These are phyloP conservation scores for Zootoca vivipara DNA, from an alignment of 2,113 vertebrate species.

Conservation along the genomic window DNA sequence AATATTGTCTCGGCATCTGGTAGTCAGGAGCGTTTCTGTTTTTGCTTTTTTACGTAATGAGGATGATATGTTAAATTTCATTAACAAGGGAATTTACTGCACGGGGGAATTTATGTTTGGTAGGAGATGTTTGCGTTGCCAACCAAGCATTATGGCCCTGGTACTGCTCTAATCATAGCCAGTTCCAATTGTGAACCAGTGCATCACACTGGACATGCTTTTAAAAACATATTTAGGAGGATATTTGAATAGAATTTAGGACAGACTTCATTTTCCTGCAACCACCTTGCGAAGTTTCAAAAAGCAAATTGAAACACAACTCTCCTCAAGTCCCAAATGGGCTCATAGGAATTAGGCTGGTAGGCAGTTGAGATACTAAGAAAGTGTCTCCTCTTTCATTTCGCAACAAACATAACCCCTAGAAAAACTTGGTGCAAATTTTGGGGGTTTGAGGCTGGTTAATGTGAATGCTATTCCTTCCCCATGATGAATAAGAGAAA, in stretches of 20 bases:
- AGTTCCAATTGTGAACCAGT: not conserved
- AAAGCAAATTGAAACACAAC: not conserved
- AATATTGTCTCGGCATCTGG: not conserved
- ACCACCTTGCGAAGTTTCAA: not conserved
- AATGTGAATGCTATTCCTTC: not conserved
- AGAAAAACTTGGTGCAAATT: not conserved
- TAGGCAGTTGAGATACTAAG: too few relatives aligned
- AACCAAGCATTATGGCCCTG: not conserved
- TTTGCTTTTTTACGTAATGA: not conserved
- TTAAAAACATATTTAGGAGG: not conserved
- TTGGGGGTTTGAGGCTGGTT: not conserved
- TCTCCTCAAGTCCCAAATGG: not conserved
- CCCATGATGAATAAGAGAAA: slow-evolving; percentile 6
- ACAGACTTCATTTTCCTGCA: not conserved
- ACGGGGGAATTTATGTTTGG: not conserved
- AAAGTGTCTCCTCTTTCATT: not conserved
- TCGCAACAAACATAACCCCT: slow-evolving; percentile 8
- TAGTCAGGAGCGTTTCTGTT: slow-evolving; percentile 3
- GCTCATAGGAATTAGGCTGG: not conserved
- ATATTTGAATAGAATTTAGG: not conserved
- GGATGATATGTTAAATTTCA: not conserved
- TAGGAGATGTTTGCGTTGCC: not conserved
- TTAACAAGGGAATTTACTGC: slow-evolving; percentile 2
- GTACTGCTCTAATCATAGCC: not conserved
- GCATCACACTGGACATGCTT: not conserved